Base-by-base conservation (phyloP, 2,797 vertebrate genomes). In the Avahi laniger region DNA sequence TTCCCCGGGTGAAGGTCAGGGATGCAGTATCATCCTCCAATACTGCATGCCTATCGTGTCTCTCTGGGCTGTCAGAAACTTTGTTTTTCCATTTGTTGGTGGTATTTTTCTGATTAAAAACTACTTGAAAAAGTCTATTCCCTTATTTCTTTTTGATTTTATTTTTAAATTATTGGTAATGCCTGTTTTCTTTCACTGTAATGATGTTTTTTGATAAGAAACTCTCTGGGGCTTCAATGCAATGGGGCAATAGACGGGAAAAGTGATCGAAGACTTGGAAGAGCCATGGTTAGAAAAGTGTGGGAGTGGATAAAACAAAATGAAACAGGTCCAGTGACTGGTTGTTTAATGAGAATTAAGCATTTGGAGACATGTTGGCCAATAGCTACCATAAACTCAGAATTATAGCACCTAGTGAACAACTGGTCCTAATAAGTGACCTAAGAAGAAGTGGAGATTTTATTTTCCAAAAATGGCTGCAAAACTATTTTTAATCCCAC, bases 51-150 rank as follows among this genome's bases (percentile, higher is more conserved):
- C 28, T 38, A 4, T 20, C 72, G 1, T 92, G 30, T 7, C 15
- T 52, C 76, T 35, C 18, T 63, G 41, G 14, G 80, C n/a, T 79
- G 14, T 33, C 33, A 86, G 38, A 82, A 6, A 46, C 11, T 24
- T 41, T 73, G 67, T 41, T 38, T 75, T 48, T 24, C 26, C n/a
- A 73, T 73, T 61, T 3, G 10, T 3, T 15, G 17, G 7, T 48
- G 13, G 2, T 41, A 57, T 70, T 94, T 93, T 85, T 69, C 41
- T 67, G 76, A n/a, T 41, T 41, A 59, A 93, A 94, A 79, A 65
- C 61, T 59, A 38, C 18, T 35, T 69, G 11, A 57, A 82, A 57
- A 72, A 18, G 4, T 59, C 33, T 50, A 48, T 43, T 48, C 57
- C 35, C 22, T 17, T 1, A 52, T 57, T 81, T 80, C 18, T 65